Evolutionary conservation across 2,113 vertebrate species (phyloP), one percentile per base, ranked within the genome.

Genomic region (Gymnogyps californianus): DNA sequence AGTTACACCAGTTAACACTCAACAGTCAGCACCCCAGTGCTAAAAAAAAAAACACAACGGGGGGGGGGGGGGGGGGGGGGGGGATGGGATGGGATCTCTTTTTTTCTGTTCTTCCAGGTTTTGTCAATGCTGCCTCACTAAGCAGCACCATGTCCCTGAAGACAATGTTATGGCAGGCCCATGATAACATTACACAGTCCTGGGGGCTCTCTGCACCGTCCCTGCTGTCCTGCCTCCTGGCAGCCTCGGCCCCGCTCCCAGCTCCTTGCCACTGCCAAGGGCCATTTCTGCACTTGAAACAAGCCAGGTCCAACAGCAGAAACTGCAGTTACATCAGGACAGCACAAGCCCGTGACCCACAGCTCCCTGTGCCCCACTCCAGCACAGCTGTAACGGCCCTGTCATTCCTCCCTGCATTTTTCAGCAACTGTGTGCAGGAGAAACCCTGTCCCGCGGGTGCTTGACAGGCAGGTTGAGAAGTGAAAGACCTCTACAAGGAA

Each of bases 301-400:
- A 7, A 40, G 36, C 24, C 29, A 4, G 6, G 44, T 51, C 49
- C 49, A 38, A 13, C 32, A 58, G 19, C 0, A 46, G 36, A 38
- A 62, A 36, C 28, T 11, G 16, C 19, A 34, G 32, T 44, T 49
- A 12, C n/a, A 32, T 5, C 16, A 38, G 65, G 52, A 57, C 12
- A 13, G 22, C 64, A 42, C 36, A 40, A 46, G 7, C 20, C 40
- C 14, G 7, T 4, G 16, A 17, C 11, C 7, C 1, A 0, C 51
- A 59, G 51, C 29, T 36, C 26, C 57, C 38, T 3, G 0, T 29
- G 40, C 22, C 46, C 38, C 25, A 1, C 26, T 21, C 47, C 21
- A 32, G 57, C 49, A 8, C 59, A 11, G 38, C 44, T 26, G 20
- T 26, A n/a, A 31, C 31, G 3, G 49, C 36, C 34, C 49, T 10